Evolutionary conservation across 1,140 invertebrate genomes (phyloP).

Genomic region (Neodiprion pinetum): DNA sequence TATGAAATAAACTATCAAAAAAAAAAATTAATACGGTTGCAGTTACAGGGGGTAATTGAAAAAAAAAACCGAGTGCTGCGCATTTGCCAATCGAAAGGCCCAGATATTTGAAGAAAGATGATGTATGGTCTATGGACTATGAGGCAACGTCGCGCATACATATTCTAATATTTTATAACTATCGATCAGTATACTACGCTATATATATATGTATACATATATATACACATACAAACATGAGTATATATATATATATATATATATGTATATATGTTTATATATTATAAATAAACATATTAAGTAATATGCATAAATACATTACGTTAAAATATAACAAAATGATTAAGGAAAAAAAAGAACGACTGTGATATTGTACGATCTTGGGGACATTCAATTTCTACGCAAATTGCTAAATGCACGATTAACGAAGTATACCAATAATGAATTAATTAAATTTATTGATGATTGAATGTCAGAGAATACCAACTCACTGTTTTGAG

Average conservation of each 20-base stretch:
- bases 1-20: conserved; percentile 12
- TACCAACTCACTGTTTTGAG: conserved; percentile 37
- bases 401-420: conserved; percentile 47
- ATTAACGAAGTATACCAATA: conserved; percentile 47
- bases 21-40: conserved; percentile 48
- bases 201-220: conserved; percentile 40
- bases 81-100: conserved; percentile 17
- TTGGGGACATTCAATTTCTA: conserved; percentile 61
- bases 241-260: background rate
- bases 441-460: conserved; percentile 45
- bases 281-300: conserved; percentile 47
- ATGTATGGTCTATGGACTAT: too few species aligned
- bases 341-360: conserved; percentile 54
- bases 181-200: conserved; percentile 55
- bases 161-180: conserved; percentile 57
- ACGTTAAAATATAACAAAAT: conserved; percentile 46
- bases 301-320: conserved; percentile 58
- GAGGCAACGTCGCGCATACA: conserved; percentile 36
- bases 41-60: conserved; percentile 52
- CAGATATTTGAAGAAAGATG: too few species aligned
- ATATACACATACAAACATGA: background rate
- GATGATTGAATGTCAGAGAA: conserved; percentile 51
- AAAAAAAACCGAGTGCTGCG: conserved; percentile 18
- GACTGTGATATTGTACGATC: conserved; percentile 64
- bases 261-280: background rate